Base-by-base conservation (phyloP, 2,797 vertebrate genomes). In the Anas bernieri region DNA sequence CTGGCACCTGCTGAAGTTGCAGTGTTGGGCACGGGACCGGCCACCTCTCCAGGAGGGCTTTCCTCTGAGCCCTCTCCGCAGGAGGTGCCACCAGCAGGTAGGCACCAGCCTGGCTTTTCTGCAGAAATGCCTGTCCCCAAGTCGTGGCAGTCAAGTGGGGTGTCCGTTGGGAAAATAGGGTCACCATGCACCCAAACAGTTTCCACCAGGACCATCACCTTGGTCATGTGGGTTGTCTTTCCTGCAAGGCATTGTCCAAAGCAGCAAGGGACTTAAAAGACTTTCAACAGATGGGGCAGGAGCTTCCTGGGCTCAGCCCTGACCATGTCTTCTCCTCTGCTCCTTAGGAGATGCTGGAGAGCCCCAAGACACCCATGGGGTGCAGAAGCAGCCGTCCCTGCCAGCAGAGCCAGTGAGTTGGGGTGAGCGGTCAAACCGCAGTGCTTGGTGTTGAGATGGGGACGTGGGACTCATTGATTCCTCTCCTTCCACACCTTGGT, bases 321-420 rank as follows among this genome's bases (percentile, higher is more conserved):
- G 41, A 72, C 50, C 15, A 6, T 48, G 52, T 45, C 39, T 46
- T 88, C 94, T 72, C 20, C 37, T 96, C 55, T 94, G 35, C 33
- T 85, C 58, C 16, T 2, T 81, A 98, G 97, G 86, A 72, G 95
- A 88, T 69, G 52, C 28, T 39, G 41, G 15, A 12, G 69, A 83
- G 15, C 64, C 73, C 45, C 46, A 17, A 72, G 88, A 48, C 8
- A 3, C 23, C 18, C 64, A 74, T 0, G 41, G 13, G 3, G 73
- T 12, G 45, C 64, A 45, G 35, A 26, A 52, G 50, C 84, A 90
- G 48, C 48, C 80, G 66, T 37, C 25, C 8, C 30, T 86, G 79
- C 73, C 83, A 13, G 30, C 31, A 64, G 78, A 88, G 35, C 94
- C 96, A 97, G 97, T 98, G 84, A 97, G 97, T 72, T n/a, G 45